Base-by-base conservation (phyloP, 2,888 invertebrate genomes). In the Agrotis clavis region DNA sequence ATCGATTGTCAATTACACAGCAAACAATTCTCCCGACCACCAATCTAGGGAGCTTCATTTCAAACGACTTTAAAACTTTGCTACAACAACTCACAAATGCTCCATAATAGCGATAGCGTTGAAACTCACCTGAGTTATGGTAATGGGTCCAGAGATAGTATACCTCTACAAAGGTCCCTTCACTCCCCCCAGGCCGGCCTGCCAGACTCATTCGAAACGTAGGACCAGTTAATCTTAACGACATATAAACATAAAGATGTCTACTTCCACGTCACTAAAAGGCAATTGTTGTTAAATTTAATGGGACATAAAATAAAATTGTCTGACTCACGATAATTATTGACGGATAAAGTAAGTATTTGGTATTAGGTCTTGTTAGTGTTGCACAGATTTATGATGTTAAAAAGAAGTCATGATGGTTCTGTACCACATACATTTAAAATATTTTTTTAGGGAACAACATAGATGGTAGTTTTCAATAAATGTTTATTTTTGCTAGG, bases 211-310 rank as follows among this genome's bases (percentile, higher is more conserved):
- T 85, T 82, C 83, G 80, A 83, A 88, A 87, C 83, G 83, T 89
- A 86, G 88, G 88, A 90, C 90, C 87, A 87, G 87, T 89, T 93
- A 93, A 95, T 95, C 95, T 95, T 92, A 92, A 94, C 90, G 89
- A 90, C 92, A 77, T 91, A 93, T 92, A 92, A 92, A 94, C 94
- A 93, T 95, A 95, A 95, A 95, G 90, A 93, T 93, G 93, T 93
- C 93, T 90, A 91, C 90, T 92, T 89, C 88, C 89, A 88, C 90
- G 90, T 93, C 94, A 94, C 93, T 94, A 92, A 94, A 93, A 94
- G 91, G 91, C 91, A 92, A 95, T 95, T 94, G 94, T 95, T 94
- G 94, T 96, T 95, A 95, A 95, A 95, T 94, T 94, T 95, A 92
- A 95, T 93, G 92, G 88, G 79, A 80, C 92, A 93, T 95, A 92